Base-by-base conservation (phyloP, 2,113 vertebrate species). In the Steatornis caripensis region DNA sequence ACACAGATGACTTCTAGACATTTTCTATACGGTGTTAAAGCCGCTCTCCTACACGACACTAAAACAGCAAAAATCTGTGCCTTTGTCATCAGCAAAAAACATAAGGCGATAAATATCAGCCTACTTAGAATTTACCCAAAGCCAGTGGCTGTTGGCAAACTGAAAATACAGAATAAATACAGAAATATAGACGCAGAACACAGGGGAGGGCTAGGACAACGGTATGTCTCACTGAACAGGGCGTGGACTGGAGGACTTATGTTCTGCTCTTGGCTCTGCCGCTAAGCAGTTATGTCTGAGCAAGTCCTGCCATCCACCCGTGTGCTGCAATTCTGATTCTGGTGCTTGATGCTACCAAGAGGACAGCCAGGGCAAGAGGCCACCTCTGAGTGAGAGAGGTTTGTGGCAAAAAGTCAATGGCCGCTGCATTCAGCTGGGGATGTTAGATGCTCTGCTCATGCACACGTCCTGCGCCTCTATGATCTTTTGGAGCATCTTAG, bases 301-400 rank as follows among this genome's bases (percentile, higher is more conserved):
- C 26, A 60, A 87, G 60, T 22, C 55, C 0, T 1, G 10, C 11
- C 29, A 48, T 36, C 23, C 32, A 22, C 18, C 26, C 1, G 0
- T 5, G n/a, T 7, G 17, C 64, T 62, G 37, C 3, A 1, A 32
- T 49, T 76, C 36, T 61, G 36, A 45, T 92, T 14, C 18, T 2
- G 1, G 22, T 11, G 30, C 21, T 0, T 39, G 66, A n/a, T 26
- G 45, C 8, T 13, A 15, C 16, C n/a, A 26, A 46, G 72, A 43
- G 15, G n/a, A 34, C 0, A 1, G 32, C 5, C 15, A 43, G 61
- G 75, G 13, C 66, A 88, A 61, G n/a, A 27, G 29, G 69, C 37
- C 36, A 48, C 15, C 36, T 39, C 51, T 20, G 15, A 24, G 8
- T 29, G 39, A 60, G 36, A 65, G 15, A 78, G 26, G 23, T 39